Base-by-base conservation (phyloP, 2,888 invertebrate genomes). In the Nemurella pictetii region DNA sequence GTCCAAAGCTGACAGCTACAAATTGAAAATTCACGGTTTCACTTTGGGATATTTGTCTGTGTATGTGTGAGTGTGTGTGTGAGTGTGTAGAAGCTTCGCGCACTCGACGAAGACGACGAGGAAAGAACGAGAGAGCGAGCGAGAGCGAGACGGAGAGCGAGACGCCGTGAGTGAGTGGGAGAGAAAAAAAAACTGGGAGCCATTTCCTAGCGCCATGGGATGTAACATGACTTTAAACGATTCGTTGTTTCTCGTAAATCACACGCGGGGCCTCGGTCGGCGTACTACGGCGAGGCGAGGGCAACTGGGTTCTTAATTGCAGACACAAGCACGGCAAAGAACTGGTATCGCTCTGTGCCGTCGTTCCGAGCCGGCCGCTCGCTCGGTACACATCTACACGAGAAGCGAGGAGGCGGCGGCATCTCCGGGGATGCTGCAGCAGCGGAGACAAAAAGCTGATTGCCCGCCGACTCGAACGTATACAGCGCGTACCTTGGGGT, bases 111-210 rank as follows among this genome's bases (percentile, higher is more conserved):
- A 0, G 73, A 20, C 26, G 32, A 26, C 30, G n/a, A 7, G n/a
- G 73, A 32, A 29, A 29, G 78, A 75, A 25, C 30, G 29, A 78
- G 80, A 55, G 26, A 30, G 81, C 73, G 78, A 28, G 3, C 35
- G 73, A 78, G 78, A 78, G 25, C 9, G 78, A 78, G 75, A 78
- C 20, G n/a, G 72, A 72, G 72, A 72, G 72, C 20, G 72, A 72
- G 72, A 72, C 20, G 0, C 32, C 3, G 81, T 3, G 81, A 75
- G 25, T 80, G 81, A 35, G 32, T 0, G 55, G 27, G 36, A 29
- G 80, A 30, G 26, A 26, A 30, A 26, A 36, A 35, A 36, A 20
- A 20, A 75, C 9, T 0, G 26, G 35, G 55, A 55, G 55, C 55
- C 55, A 55, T 55, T 55, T 55, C 55, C 15, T 55, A 55, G 55